Conservation (phyloP, 2,888 invertebrate genomes). For the Emmelina monodactyla region DNA sequence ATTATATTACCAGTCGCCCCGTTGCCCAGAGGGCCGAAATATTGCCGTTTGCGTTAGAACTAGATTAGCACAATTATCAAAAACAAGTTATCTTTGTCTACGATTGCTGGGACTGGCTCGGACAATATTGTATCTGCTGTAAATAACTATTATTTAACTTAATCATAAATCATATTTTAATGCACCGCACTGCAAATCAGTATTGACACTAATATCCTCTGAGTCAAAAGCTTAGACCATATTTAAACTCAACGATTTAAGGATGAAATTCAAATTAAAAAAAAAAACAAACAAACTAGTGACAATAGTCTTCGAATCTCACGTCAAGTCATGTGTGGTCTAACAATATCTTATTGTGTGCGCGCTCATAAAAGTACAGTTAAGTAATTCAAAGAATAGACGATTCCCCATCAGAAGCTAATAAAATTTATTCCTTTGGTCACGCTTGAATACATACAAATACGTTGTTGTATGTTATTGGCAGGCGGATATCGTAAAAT, state of each 20-base stretch:
- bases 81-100: constrained; percentile 25
- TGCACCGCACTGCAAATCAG: too few species aligned
- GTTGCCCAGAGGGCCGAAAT: constrained; percentile 24
- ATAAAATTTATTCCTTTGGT: not conserved
- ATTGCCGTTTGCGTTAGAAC: constrained; percentile 20
- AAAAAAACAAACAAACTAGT: not conserved
- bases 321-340: not conserved
- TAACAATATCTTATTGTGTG: not conserved
- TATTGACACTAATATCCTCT: too few species aligned
- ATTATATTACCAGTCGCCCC: constrained; percentile 30
- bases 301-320: not conserved
- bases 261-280: too few species aligned
- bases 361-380: not conserved
- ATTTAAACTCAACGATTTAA: too few species aligned
- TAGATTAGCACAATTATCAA: constrained; percentile 31
- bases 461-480: not conserved
- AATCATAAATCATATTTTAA: too few species aligned
- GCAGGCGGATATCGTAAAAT: not conserved
- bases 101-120: not conserved
- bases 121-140: not conserved
- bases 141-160: too few species aligned
- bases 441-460: not conserved
- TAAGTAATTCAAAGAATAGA: constrained; percentile 1
- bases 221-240: too few species aligned
- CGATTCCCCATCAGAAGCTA: not conserved